A percentile compares a stretch with the other conserved stretches of the same genome.
These are phyloP conservation scores for Prenolepis imparis DNA, from an alignment of 2,888 invertebrate species.

Conservation along the genomic window DNA sequence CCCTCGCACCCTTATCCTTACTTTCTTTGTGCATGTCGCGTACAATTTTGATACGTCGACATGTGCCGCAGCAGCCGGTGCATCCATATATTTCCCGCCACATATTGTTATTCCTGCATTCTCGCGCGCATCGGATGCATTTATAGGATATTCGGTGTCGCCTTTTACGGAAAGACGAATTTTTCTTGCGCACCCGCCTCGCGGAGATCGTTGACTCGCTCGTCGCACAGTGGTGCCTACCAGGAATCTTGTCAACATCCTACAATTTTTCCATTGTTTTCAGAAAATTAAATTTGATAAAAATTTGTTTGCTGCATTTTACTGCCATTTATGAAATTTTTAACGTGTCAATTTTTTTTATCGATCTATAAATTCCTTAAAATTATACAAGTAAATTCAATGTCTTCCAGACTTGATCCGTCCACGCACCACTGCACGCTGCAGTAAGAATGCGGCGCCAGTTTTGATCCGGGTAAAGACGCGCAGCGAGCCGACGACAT, in stretches of 20 bases:
- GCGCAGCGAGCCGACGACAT: slow-evolving; percentile 8
- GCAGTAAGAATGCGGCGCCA: slow-evolving; percentile 20
- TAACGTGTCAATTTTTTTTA: neutral
- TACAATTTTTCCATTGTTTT: neutral
- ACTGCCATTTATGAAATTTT: neutral
- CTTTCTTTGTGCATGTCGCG: neutral
- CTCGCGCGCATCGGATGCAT: neutral
- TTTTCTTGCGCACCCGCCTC: slow-evolving; percentile 49
- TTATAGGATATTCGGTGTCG: slow-evolving; percentile 18
- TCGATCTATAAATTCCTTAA: neutral
- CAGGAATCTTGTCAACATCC: neutral
- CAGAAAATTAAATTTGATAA: neutral
- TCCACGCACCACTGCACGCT: slow-evolving; percentile 9
- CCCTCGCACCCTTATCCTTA: neutral
- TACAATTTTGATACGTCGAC: slow-evolving; percentile 8
- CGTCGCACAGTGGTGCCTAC: slow-evolving; percentile 15
- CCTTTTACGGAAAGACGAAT: slow-evolving; percentile 64
- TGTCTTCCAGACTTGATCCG: neutral
- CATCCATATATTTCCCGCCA: slow-evolving; percentile 17
- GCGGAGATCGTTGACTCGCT: neutral
- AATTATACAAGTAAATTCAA: neutral
- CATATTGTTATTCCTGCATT: slow-evolving; percentile 16
- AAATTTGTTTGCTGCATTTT: neutral
- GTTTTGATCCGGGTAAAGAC: slow-evolving; percentile 47
- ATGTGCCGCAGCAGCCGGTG: slow-evolving; percentile 1